phyloP scores from a whole-genome alignment of 2,888 invertebrate genomes.

The Ischnus inquisitorius region DNA sequence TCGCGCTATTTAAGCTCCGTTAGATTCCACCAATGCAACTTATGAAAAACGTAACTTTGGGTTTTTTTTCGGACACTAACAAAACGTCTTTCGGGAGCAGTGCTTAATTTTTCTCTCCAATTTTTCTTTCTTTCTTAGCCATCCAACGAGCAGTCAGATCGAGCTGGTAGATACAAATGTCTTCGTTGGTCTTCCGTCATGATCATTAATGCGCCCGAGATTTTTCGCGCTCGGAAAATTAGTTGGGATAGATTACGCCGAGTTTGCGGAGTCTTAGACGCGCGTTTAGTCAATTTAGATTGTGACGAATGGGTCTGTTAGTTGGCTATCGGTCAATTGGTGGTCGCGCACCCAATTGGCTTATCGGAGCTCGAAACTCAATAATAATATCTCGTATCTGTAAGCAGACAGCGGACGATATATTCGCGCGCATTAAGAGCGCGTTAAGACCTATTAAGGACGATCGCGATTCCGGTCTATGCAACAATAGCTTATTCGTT shows the following conservation, averaged over 20 bases:
- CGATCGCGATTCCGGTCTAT: constrained; percentile 24
- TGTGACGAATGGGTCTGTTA: constrained; percentile 23
- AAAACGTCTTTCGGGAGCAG: too few relatives aligned
- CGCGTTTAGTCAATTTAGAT: constrained; percentile 26
- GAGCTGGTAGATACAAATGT: neutral
- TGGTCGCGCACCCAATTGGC: constrained; percentile 51
- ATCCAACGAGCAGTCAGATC: neutral
- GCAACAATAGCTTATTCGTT: neutral
- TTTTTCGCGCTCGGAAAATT: constrained; percentile 1
- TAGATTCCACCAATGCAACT: too few relatives aligned
- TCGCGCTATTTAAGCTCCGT: too few relatives aligned
- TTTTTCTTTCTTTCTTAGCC: too few relatives aligned
- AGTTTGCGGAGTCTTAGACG: neutral
- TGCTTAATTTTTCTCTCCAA: neutral
- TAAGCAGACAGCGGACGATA: constrained; percentile 52
- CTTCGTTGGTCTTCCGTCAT: neutral
- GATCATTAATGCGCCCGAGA: neutral
- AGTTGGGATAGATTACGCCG: neutral
- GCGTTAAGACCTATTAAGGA: constrained; percentile 53
- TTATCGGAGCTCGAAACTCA: constrained; percentile 51
- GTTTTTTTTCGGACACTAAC: too few relatives aligned
- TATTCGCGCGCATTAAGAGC: constrained; percentile 17
- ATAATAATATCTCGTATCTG: constrained; percentile 44
- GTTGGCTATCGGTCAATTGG: constrained; percentile 78
- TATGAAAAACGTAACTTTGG: too few relatives aligned